A percentile compares a stretch with the other conserved stretches of the same genome.
phyloP scores from a whole-genome alignment of 2,797 vertebrate genomes.

The Rhinophrynus dorsalis region DNA sequence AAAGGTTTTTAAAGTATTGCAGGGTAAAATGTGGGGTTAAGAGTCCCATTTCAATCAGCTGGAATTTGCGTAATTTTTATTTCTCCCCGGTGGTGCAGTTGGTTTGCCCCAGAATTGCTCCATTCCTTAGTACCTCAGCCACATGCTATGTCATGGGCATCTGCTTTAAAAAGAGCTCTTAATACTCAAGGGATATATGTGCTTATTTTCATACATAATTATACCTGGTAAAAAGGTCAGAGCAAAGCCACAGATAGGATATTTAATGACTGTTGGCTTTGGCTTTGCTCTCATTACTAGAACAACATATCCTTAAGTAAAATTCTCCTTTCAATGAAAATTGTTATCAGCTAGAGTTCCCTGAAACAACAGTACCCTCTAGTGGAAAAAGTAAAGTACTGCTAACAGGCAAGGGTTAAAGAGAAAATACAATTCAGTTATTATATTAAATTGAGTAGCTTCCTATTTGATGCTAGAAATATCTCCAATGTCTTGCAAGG shows the following conservation, averaged over 20 bases:
- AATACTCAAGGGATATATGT: not conserved
- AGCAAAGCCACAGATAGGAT: constrained; percentile 20
- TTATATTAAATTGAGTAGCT: not conserved
- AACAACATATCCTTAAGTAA: not conserved
- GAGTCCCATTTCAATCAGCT: no score
- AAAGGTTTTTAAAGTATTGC: no score
- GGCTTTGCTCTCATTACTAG: not conserved
- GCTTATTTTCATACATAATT: constrained; percentile 32
- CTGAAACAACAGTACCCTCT: constrained; percentile 42
- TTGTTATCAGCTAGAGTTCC: not conserved
- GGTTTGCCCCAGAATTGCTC: no score
- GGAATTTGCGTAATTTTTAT: no score
- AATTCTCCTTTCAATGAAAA: not conserved
- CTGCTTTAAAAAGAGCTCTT: no score
- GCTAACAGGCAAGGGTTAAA: constrained; percentile 29
- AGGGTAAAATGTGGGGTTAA: no score
- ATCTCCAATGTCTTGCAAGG: no score
- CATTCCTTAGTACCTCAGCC: no score
- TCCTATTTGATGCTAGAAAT: not conserved
- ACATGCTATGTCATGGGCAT: no score
- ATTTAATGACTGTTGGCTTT: constrained; percentile 4
- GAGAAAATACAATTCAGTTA: not conserved
- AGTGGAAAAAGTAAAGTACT: constrained; percentile 31
- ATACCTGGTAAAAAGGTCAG: constrained; percentile 31
- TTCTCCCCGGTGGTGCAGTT: no score